Conservation (phyloP, 1,140 invertebrate genomes). For the Caenorhabditis brenneri region DNA sequence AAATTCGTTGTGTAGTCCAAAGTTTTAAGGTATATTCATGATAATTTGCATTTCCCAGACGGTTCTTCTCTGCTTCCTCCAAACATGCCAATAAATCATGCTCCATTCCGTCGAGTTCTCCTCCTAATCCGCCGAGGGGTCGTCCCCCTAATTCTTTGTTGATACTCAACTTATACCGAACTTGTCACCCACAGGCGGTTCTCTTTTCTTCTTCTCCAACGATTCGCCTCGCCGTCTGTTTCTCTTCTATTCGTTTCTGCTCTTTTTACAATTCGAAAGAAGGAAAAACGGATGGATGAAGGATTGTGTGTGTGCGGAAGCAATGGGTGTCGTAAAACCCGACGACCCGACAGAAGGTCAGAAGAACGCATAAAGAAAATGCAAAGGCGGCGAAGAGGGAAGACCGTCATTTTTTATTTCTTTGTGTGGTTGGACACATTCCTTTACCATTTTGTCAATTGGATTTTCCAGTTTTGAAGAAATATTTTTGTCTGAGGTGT, state of each 20-base stretch:
- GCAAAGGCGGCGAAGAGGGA: no score
- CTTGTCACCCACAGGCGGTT: slow-evolving; percentile 27
- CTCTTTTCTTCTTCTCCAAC: not conserved
- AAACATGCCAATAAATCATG: not conserved
- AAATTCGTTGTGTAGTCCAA: no score
- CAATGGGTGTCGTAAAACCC: slow-evolving; percentile 29
- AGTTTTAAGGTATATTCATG: no score
- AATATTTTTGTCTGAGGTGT: no score
- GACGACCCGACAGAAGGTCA: slow-evolving; percentile 13
- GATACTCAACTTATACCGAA: slow-evolving; percentile 7
- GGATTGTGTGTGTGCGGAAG: no score
- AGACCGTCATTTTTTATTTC: not conserved
- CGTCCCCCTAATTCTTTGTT: not conserved
- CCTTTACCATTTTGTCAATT: no score
- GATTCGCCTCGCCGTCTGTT: not conserved
- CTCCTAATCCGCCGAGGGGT: not conserved
- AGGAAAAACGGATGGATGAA: slow-evolving; percentile 1
- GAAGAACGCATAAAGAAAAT: not conserved
- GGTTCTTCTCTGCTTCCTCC: not conserved
- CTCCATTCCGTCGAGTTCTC: not conserved
- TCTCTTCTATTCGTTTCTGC: slow-evolving; percentile 16
- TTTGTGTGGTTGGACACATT: not conserved
- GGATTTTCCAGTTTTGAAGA: no score
- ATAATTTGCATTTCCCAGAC: no score
- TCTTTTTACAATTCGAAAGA: slow-evolving; percentile 41